Percentiles rank a stretch among this genome's conserved stretches.
phyloP scores from a whole-genome alignment of 1,140 invertebrate genomes.

The Colletes latitarsis region DNA sequence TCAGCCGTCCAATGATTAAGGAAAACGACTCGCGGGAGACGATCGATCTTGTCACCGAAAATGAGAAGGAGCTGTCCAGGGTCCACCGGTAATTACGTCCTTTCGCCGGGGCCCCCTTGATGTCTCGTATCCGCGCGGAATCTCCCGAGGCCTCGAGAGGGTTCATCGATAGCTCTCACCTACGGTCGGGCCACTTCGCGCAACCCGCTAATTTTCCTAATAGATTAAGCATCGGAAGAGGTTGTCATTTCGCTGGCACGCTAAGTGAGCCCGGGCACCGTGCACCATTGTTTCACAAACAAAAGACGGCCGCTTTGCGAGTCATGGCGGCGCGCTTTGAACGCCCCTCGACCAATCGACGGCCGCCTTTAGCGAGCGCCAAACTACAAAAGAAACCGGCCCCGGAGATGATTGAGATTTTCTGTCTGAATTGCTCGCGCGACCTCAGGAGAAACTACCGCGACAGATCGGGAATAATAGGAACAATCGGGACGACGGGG shows the following conservation, averaged over 20 bases:
- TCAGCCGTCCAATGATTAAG: constrained; percentile 10
- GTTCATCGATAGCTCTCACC: constrained; percentile 35
- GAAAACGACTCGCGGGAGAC: not conserved
- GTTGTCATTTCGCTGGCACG: constrained; percentile 69
- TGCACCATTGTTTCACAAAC: constrained; percentile 77
- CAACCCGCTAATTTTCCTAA: constrained; percentile 73
- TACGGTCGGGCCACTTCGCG: constrained; percentile 36
- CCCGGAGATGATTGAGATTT: constrained; percentile 75
- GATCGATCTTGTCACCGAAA: constrained; percentile 50
- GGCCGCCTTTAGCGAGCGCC: constrained; percentile 70
- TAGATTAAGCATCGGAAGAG: constrained; percentile 72
- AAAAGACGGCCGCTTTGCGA: constrained; percentile 73
- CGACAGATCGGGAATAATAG: not conserved
- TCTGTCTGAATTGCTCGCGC: constrained; percentile 49
- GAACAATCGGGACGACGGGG: not conserved
- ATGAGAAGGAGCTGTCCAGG: constrained; percentile 39
- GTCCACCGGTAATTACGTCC: constrained; percentile 65
- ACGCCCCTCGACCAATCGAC: constrained; percentile 78
- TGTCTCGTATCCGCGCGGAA: constrained; percentile 51
- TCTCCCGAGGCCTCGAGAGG: constrained; percentile 47
- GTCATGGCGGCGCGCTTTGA: constrained; percentile 80
- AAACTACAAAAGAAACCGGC: constrained; percentile 73
- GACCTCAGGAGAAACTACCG: constrained; percentile 18
- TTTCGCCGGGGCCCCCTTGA: constrained; percentile 66
- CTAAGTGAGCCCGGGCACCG: constrained; percentile 70